Evolutionary conservation across 2,797 vertebrate genomes (phyloP), one percentile per base, ranked within the genome.

Genomic region (Danio aesculapii): DNA sequence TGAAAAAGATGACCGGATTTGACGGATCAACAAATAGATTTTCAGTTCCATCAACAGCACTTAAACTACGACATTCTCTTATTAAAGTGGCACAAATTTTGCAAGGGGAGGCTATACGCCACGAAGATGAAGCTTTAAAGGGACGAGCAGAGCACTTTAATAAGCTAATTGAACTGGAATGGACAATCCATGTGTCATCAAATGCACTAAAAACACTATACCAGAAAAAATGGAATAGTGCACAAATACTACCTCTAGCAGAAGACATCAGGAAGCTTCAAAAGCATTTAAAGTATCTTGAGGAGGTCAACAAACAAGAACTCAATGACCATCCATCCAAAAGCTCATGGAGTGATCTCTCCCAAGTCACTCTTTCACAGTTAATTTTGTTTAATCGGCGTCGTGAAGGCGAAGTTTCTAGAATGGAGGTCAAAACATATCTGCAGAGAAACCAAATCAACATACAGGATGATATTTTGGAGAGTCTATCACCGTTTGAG

Each of bases 331-430:
- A 58, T 8, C 39, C 70, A 14, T 73, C 52, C 57, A 19, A 72
- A 58, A 73, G n/a, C 2, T 73, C 70, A 16, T 73, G 53, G 41
- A 73, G 39, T 17, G 70, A 73, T 14, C 70, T 73, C 14, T 57
- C 70, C 44, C 53, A 73, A 10, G 39, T 58, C 17, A 73, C 70
- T 58, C 30, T 58, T 5, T 5, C 70, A 73, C 52, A 72, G 14
- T 16, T 39, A 1, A 73, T 44, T 41, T 55, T 73, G 30, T 73
- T 73, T 8, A 73, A 6, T 43, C 52, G 50, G 19, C 13, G 5
- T 6, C 30, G 52, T 17, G 70, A 73, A 58, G 30, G 63, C 44
- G 63, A 73, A 14, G 70, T 73, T 73, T 73, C 70, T 10, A 73
- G 39, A 14, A 73, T 73, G 52, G 52, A 58, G 43, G 6, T 73